phyloP scores from a whole-genome alignment of 2,888 invertebrate species.

The Scrobipalpa atriplicella region DNA sequence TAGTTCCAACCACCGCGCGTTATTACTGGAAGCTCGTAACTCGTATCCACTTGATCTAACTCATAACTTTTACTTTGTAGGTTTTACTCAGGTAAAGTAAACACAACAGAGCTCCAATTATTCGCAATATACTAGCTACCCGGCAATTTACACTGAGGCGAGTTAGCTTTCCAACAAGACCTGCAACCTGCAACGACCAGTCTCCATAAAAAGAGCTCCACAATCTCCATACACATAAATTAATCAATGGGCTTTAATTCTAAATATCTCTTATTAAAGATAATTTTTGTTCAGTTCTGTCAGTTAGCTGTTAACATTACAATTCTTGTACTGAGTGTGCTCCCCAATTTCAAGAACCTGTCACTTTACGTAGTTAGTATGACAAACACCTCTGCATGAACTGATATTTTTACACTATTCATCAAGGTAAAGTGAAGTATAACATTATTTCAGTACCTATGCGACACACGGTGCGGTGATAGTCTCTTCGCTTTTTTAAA shows the following conservation, averaged over 20 bases:
- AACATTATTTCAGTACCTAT: too few relatives aligned
- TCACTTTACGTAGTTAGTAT: too few relatives aligned
- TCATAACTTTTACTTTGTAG: constrained; percentile 23
- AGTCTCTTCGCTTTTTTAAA: too few relatives aligned
- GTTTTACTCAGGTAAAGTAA: constrained; percentile 22
- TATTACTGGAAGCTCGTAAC: constrained; percentile 15
- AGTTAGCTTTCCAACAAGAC: constrained; percentile 23
- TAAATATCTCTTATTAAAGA: background rate
- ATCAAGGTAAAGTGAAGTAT: too few relatives aligned
- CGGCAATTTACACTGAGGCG: constrained; percentile 21
- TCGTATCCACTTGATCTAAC: constrained; percentile 15
- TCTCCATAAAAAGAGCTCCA: constrained; percentile 26
- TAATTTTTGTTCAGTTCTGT: background rate
- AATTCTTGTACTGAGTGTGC: too few relatives aligned
- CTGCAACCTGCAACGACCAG: constrained; percentile 14
- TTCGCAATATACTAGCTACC: constrained; percentile 21
- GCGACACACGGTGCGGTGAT: too few relatives aligned
- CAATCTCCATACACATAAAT: constrained; percentile 31
- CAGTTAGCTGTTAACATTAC: too few relatives aligned
- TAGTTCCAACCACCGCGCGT: constrained; percentile 2
- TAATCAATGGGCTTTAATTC: constrained; percentile 24
- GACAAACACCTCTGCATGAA: too few relatives aligned
- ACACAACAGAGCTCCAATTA: constrained; percentile 25
- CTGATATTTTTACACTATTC: too few relatives aligned
- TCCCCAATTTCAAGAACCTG: too few relatives aligned